phyloP scores from a whole-genome alignment of 2,797 vertebrate species.

The Myotis daubentonii region DNA sequence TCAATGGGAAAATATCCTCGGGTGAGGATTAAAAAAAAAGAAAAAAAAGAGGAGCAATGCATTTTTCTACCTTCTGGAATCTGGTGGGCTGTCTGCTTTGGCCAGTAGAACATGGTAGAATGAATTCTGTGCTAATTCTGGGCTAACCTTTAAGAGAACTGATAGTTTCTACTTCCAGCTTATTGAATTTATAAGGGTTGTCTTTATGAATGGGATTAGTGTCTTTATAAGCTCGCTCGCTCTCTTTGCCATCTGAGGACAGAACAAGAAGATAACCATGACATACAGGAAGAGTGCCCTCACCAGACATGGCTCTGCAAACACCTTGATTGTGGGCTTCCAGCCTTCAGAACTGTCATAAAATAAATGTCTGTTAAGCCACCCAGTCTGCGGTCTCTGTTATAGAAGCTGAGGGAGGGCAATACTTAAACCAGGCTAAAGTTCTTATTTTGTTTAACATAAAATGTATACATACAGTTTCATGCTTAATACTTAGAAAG shows the following conservation, averaged over 20 bases:
- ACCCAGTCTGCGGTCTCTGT: neutral
- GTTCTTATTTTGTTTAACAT: neutral
- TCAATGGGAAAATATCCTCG: no score
- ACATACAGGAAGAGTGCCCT: neutral
- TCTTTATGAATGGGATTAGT: neutral
- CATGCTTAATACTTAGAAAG: neutral
- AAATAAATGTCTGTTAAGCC: neutral
- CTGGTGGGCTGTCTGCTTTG: neutral
- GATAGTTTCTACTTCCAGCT: neutral
- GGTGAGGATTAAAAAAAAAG: no score
- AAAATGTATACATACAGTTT: neutral
- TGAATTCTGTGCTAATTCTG: neutral
- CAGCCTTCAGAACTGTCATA: neutral
- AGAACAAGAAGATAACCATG: neutral
- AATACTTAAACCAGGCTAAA: neutral
- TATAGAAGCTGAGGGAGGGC: neutral
- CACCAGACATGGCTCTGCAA: neutral
- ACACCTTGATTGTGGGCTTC: neutral
- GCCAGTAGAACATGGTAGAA: neutral
- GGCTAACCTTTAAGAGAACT: neutral
- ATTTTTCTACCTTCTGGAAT: neutral
- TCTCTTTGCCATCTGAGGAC: neutral
- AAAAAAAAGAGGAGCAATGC: neutral
- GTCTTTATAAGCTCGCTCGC: neutral
- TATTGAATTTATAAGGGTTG: neutral